Base-by-base conservation (phyloP, 2,888 invertebrate species). In the Monoplex corrugatus region DNA sequence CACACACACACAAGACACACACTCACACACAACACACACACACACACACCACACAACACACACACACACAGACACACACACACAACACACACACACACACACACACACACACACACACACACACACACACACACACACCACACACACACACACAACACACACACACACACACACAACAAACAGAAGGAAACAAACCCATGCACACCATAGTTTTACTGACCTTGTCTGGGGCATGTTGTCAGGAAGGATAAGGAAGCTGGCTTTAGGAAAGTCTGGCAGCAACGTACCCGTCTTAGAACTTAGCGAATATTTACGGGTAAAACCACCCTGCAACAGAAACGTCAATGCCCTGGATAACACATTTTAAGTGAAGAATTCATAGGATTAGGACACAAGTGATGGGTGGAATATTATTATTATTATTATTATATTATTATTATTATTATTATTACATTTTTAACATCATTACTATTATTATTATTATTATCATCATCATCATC, bases 211-310 rank as follows among this genome's bases (percentile, higher is more conserved):
- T 44, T 35, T 50, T 2, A 50, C 63, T 85, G 91, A 94, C 96
- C 95, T 95, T 96, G 45, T 95, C 95, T 32, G 86, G 0, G 93
- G 91, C 0, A 94, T 89, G n/a, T 89, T 87, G 10, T 93, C 91
- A 5, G 95, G 95, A 32, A 96, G 90, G 32, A 94, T 93, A 0
- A 96, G 93, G 87, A 94, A 94, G 80, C 93, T 89, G 6, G 95
- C 94, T 68, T 94, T 93, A 0, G 96, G 96, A 91, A 96, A 96
- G 35, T 95, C 96, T 6, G 96, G 96, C 10, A 96, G 92, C n/a
- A 96, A 90, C 0, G 96, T 96, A 19, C 96, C 96, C 0, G 95
- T 95, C 91, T 96, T 96, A 10, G 96, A 95, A 90, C 95, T 95
- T 57, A 96, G 92, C 0, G 95, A 95, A 90, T 95, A 96, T 86